Base-by-base conservation (phyloP, 2,797 vertebrate species). In the Sebastes taczanowskii region DNA sequence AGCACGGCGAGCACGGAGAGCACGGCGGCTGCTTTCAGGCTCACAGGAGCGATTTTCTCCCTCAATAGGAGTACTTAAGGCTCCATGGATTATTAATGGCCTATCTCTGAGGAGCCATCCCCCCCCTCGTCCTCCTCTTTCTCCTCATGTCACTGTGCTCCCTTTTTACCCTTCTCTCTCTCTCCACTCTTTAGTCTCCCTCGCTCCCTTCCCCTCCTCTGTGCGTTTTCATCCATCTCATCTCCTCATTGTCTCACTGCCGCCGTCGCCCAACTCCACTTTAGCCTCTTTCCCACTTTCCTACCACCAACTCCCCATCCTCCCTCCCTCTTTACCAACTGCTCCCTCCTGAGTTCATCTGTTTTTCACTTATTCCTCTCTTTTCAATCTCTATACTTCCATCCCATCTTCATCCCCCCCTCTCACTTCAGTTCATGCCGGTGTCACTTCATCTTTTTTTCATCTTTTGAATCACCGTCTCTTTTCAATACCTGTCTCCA, bases 51-150 rank as follows among this genome's bases (percentile, higher is more conserved):
- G 58, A 90, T 91, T 93, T 93, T 89, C 89, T 90, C 80, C 81
- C 89, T 94, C 88, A 90, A 91, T 84, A 91, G 86, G 78, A 92
- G 86, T 89, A 92, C 92, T 94, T 92, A 90, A 90, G 77, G 82
- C 85, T 83, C 92, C 88, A 94, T 94, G 89, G 94, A 94, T 93
- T 95, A 95, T 95, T 95, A 90, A 95, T 93, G 91, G 81, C 68
- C 83, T 77, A 77, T 91, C 89, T 92, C 86, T 77, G 79, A 83
- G 86, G 89, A 82, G 82, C 56, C 64, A 7, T n/a, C 52, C 49
- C 56, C 56, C 63, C 58, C 25, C 60, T 58, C 42, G 0, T 23
- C 63, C 42, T 77, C 78, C 53, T 69, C 53, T 59, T 72, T 59
- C 78, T 79, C 78, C 80, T 85, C 68, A 30, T 81, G 71, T 81